A percentile compares a stretch with the other conserved stretches of the same genome.
These are phyloP conservation scores for Muraenolepis orangiensis DNA, from an alignment of 2,797 vertebrate genomes.

Conservation along the genomic window DNA sequence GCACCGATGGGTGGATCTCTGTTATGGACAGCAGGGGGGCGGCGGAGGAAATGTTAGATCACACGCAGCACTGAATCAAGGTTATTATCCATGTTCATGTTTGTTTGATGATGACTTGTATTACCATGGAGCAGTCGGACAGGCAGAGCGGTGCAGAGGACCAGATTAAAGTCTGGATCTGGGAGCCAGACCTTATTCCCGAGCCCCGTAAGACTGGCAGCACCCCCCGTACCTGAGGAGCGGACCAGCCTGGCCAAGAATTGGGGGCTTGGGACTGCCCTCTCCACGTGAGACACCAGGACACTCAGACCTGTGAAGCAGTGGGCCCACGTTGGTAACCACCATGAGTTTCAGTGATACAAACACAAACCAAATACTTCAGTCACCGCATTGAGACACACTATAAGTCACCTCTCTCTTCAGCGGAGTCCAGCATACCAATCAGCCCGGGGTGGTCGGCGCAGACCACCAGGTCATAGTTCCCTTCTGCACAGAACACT, in stretches of 20 bases:
- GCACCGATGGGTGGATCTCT: constrained; percentile 72
- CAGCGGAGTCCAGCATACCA: constrained; percentile 64
- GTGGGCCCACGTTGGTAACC: background rate
- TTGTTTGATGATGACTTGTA: constrained; percentile 38
- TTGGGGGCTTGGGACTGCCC: constrained; percentile 43
- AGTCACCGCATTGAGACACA: background rate
- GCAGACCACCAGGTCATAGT: constrained; percentile 61
- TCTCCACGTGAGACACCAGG: constrained; percentile 73
- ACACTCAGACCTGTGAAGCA: constrained; percentile 68
- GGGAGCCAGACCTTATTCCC: constrained; percentile 8
- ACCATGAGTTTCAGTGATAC: background rate
- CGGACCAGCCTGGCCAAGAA: constrained; percentile 64
- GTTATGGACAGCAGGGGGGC: background rate
- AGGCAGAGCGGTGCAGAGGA: constrained; percentile 75
- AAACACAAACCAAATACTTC: background rate
- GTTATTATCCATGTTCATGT: too few relatives aligned
- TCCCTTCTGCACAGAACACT: constrained; percentile 37
- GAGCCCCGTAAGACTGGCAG: constrained; percentile 14
- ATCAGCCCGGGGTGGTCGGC: constrained; percentile 73
- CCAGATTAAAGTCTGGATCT: constrained; percentile 70
- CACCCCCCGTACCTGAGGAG: constrained; percentile 8
- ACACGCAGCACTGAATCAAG: too few relatives aligned
- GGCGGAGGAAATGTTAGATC: too few relatives aligned
- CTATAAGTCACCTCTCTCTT: constrained; percentile 61
- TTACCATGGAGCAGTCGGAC: constrained; percentile 63